Percentiles rank a stretch among this genome's conserved stretches.
These are phyloP conservation scores for Xylota sylvarum DNA, from an alignment of 2,888 invertebrate species.

Conservation along the genomic window DNA sequence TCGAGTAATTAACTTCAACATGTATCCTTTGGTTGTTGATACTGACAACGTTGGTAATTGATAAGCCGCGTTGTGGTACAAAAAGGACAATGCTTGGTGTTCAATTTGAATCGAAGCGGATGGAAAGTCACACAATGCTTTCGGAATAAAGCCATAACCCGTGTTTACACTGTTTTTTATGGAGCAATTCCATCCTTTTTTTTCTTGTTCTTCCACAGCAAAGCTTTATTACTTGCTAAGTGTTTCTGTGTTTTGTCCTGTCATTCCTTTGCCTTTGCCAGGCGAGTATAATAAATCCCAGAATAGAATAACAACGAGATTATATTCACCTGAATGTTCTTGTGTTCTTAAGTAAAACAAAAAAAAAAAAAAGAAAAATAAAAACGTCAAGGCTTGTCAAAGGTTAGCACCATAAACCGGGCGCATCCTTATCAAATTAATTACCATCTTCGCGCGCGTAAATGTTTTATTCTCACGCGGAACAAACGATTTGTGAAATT, in stretches of 20 bases:
- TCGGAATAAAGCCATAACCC: conserved; percentile 37
- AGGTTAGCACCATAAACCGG: conserved; percentile 27
- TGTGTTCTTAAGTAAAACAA: neutral
- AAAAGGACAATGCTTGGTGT: conserved; percentile 23
- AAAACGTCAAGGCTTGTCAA: conserved; percentile 19
- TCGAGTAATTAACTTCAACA: conserved; percentile 64
- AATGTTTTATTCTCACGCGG: conserved; percentile 36
- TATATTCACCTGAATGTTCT: neutral
- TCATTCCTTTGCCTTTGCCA: conserved; percentile 14
- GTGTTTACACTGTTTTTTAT: conserved; percentile 53
- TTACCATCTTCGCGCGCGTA: conserved; percentile 41
- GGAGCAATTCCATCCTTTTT: conserved; percentile 9
- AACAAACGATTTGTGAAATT: conserved; percentile 58
- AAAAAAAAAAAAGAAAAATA: neutral
- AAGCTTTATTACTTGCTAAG: conserved; percentile 51
- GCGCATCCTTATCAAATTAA: conserved; percentile 32
- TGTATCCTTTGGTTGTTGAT: conserved; percentile 63
- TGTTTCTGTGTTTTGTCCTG: conserved; percentile 17
- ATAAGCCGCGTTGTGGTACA: conserved; percentile 8
- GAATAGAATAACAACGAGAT: conserved; percentile 17
- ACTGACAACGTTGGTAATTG: conserved; percentile 46
- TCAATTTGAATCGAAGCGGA: neutral
- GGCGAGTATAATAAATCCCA: conserved; percentile 1
- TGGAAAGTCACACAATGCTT: conserved; percentile 6
- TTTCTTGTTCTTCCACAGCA: neutral